Conservation (phyloP, 1,140 invertebrate genomes). For the Meteorus sp. region DNA sequence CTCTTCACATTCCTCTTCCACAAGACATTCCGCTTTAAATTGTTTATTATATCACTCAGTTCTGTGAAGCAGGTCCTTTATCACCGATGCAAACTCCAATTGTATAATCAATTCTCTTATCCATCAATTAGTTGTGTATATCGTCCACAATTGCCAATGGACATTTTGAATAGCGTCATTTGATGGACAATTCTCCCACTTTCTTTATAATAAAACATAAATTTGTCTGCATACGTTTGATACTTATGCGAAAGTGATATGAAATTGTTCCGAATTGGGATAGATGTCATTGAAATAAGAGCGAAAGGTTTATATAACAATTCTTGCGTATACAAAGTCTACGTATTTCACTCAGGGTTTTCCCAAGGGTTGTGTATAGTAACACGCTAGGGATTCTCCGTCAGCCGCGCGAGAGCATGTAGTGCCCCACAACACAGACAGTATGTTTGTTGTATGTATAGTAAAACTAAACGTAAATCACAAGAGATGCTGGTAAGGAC, state of each 20-base stretch:
- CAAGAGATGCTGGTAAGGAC: constrained; percentile 32
- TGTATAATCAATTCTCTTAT: no score
- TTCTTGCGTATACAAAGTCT: neutral
- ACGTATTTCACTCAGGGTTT: constrained; percentile 9
- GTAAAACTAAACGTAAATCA: constrained; percentile 37
- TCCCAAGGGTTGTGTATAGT: constrained; percentile 2
- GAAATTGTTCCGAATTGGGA: neutral
- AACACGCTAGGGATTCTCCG: no score
- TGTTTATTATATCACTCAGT: no score
- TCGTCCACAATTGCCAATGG: no score
- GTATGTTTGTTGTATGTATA: neutral
- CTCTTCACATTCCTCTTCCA: neutral
- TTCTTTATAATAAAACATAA: no score
- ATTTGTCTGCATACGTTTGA: no score
- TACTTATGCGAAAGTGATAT: no score
- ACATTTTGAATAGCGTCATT: no score
- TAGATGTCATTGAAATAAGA: neutral
- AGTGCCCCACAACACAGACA: no score
- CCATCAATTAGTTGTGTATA: no score
- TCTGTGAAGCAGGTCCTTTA: neutral
- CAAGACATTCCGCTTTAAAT: neutral
- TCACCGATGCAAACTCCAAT: constrained; percentile 12
- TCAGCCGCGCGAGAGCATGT: no score
- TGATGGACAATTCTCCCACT: no score
- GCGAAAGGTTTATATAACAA: neutral